A percentile compares a stretch with the other conserved stretches of the same genome.
These are phyloP conservation scores for Drosophila gaucha DNA, from an alignment of 2,888 invertebrate genomes.

Conservation along the genomic window DNA sequence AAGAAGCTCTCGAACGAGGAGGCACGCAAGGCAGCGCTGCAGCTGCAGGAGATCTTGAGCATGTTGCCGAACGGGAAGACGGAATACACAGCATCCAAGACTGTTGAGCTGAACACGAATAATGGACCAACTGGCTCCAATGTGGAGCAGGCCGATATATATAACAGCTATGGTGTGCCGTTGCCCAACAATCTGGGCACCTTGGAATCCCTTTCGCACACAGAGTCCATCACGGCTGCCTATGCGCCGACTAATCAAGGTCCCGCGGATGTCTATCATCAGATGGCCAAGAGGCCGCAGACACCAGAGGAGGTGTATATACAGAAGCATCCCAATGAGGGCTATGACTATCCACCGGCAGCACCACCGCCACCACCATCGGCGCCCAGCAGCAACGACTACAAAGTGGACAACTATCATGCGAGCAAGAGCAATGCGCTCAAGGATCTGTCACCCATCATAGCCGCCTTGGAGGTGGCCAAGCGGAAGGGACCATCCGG, in stretches of 20 bases:
- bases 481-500: conserved; percentile 56
- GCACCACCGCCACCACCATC: conserved; percentile 33
- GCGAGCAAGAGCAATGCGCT: conserved; percentile 63
- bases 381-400: conserved; percentile 45
- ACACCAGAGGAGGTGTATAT: conserved; percentile 77
- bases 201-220: conserved; percentile 82
- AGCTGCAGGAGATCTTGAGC: conserved; percentile 82
- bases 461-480: conserved; percentile 82
- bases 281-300: conserved; percentile 81
- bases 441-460: conserved; percentile 78
- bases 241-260: conserved; percentile 66
- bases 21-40: conserved; percentile 80
- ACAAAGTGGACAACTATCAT: conserved; percentile 77
- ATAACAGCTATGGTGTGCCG: conserved; percentile 69
- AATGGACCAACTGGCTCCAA: conserved; percentile 33
- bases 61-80: conserved; percentile 82
- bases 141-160: conserved; percentile 65
- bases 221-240: conserved; percentile 83
- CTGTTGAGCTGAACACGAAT: conserved; percentile 73
- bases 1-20: conserved; percentile 82
- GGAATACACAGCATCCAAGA: conserved; percentile 81
- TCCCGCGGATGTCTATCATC: conserved; percentile 81
- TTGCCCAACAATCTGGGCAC: conserved; percentile 77
- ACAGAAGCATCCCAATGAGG: conserved; percentile 82
- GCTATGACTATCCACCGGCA: conserved; percentile 69